Evolutionary conservation across 2,797 vertebrate genomes (phyloP).

Genomic region (Oreortyx pictus): DNA sequence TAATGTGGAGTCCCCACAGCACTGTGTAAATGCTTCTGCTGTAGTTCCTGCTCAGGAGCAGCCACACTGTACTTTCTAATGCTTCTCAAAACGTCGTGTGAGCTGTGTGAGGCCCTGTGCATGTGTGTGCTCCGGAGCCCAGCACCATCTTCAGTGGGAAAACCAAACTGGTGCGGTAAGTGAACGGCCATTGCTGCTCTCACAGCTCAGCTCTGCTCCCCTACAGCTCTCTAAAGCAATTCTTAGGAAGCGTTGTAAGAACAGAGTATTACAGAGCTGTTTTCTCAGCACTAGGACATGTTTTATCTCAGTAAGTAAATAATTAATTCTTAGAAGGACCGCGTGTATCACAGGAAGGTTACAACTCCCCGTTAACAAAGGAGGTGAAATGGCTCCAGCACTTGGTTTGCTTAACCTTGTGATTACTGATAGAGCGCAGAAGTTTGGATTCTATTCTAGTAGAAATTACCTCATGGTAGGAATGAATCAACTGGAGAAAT

Average conservation of each 20-base stretch:
- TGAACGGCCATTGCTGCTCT: neutral
- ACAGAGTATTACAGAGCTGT: neutral
- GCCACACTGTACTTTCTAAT: neutral
- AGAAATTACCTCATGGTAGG: neutral
- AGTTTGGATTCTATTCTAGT: neutral
- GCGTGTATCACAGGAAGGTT: neutral
- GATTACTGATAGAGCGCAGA: neutral
- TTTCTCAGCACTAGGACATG: neutral
- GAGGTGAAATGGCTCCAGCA: neutral
- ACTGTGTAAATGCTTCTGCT: neutral
- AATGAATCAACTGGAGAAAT: constrained; percentile 30
- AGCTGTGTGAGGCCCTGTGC: neutral
- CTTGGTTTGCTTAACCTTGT: constrained; percentile 41
- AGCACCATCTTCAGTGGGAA: neutral
- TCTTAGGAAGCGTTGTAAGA: neutral
- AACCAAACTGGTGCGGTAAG: neutral
- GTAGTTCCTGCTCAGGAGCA: neutral
- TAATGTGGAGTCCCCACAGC: neutral
- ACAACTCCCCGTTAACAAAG: neutral
- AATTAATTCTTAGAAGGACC: neutral
- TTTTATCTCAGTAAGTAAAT: neutral
- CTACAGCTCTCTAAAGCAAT: neutral
- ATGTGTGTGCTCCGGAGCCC: neutral
- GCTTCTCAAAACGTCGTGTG: neutral
- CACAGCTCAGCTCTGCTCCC: neutral